These are phyloP conservation scores for Ischnura elegans DNA, from an alignment of 2,888 invertebrate species.

Conservation along the genomic window DNA sequence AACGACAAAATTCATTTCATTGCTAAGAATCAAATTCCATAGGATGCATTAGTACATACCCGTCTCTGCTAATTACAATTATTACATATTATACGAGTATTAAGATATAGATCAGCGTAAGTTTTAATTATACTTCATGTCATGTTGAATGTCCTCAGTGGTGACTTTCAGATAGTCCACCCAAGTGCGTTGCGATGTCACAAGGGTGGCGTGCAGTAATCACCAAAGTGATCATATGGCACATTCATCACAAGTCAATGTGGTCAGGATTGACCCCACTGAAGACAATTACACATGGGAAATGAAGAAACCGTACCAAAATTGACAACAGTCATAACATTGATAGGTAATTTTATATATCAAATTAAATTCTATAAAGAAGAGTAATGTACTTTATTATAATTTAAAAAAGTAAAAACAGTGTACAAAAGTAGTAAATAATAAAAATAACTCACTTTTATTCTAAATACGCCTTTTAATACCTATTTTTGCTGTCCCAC, in stretches of 20 bases:
- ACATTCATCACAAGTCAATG: conserved; percentile 12
- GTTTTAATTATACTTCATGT: too few relatives aligned
- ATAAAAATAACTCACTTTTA: too few relatives aligned
- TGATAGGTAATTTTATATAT: not conserved
- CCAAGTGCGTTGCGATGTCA: conserved; percentile 24
- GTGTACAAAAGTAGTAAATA: too few relatives aligned
- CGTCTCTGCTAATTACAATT: too few relatives aligned
- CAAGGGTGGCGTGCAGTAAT: not conserved
- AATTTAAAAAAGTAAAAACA: too few relatives aligned
- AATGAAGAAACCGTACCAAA: not conserved
- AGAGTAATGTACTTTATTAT: not conserved
- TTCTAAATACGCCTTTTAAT: not conserved
- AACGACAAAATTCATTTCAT: too few relatives aligned
- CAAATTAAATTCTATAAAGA: not conserved
- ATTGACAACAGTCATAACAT: not conserved
- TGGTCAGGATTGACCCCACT: conserved; percentile 38
- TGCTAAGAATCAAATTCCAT: too few relatives aligned
- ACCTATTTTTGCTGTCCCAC: not conserved
- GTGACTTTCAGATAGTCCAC: conserved; percentile 2
- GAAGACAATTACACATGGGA: not conserved
- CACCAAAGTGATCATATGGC: not conserved
- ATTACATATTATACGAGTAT: too few relatives aligned
- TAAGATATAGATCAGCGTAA: too few relatives aligned
- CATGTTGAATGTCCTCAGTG: conserved; percentile 18
- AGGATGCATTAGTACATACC: too few relatives aligned